Conservation (phyloP, 2,888 invertebrate genomes). For the Dynastes tityus region DNA sequence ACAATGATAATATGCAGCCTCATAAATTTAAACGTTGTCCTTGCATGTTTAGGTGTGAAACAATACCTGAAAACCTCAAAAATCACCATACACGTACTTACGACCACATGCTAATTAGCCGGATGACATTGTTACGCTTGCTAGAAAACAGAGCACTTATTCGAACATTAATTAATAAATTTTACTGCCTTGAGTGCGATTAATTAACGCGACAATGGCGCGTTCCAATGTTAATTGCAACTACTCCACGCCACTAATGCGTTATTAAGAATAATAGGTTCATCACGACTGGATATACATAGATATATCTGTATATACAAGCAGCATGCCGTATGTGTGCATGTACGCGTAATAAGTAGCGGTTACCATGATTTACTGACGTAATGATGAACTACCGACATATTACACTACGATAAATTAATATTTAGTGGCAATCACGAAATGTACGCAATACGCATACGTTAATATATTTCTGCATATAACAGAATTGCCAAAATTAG, state of each 20-base stretch:
- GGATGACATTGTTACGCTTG: not conserved
- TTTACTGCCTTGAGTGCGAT: conserved; percentile 44
- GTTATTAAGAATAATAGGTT: conserved; percentile 46
- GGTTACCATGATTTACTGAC: not conserved
- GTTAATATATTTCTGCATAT: too few species aligned
- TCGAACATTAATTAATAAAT: conserved; percentile 43
- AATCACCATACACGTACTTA: not conserved
- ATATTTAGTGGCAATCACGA: not conserved
- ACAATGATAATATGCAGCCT: too few species aligned
- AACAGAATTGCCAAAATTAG: too few species aligned
- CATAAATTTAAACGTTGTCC: too few species aligned
- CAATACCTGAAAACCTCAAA: too few species aligned
- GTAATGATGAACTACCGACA: conserved; percentile 12
- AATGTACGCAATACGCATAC: too few species aligned
- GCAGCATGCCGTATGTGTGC: not conserved
- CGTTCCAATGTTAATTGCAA: conserved; percentile 40
- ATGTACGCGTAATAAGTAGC: conserved; percentile 5
- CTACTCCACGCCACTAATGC: conserved; percentile 38
- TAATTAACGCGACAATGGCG: conserved; percentile 40
- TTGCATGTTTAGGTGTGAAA: too few species aligned
- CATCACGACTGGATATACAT: conserved; percentile 17
- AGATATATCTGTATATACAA: not conserved
- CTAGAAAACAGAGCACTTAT: conserved; percentile 23
- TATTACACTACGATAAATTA: not conserved
- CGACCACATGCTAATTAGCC: conserved; percentile 11